Evolutionary conservation across 2,888 invertebrate genomes (phyloP), one percentile per base, ranked within the genome.

Genomic region (Spicauda simplicius): DNA sequence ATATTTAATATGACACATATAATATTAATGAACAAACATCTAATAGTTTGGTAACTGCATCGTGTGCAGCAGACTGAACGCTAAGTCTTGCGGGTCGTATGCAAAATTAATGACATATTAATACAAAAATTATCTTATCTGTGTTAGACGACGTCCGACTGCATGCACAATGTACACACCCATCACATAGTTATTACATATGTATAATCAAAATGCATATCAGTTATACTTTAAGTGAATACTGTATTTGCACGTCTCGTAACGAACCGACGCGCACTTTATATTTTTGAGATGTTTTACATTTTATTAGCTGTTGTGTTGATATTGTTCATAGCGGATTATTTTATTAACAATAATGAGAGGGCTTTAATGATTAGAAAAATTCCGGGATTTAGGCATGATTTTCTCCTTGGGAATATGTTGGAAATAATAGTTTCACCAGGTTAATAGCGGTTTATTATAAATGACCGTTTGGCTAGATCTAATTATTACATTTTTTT

Each of bases 321-420:
- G 7, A 55, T 64, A 16, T 59, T 72, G 25, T 56, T 66, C 33
- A 19, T 66, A 20, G 53, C 71, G 45, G 63, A 74, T 58, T 56
- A 71, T 64, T 54, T 68, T 50, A 18, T 69, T 16, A 76, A 67
- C 53, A 5, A 52, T 14, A 64, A 77, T 71, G 74, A 77, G 69
- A 68, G 73, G 14, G 77, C 52, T 3, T 37, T 52, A 37, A 12
- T 53, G 60, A 19, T 76, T 37, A 74, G 74, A 25, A 74, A 71
- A 48, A 73, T 79, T 55, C 79, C 76, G 0, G 78, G 79, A 12
- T 76, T 61, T 75, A 7, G 56, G 59, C 19, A 75, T 74, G 1
- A 25, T 74, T 19, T 74, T 71, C 56, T 62, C 75, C 0, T 53
- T 77, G 16, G 73, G 64, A 77, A 77, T 71, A 65, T 72, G 25